Evolutionary conservation across 2,113 vertebrate genomes (phyloP), one percentile per base, ranked within the genome.

Genomic region (Stercorarius parasiticus): DNA sequence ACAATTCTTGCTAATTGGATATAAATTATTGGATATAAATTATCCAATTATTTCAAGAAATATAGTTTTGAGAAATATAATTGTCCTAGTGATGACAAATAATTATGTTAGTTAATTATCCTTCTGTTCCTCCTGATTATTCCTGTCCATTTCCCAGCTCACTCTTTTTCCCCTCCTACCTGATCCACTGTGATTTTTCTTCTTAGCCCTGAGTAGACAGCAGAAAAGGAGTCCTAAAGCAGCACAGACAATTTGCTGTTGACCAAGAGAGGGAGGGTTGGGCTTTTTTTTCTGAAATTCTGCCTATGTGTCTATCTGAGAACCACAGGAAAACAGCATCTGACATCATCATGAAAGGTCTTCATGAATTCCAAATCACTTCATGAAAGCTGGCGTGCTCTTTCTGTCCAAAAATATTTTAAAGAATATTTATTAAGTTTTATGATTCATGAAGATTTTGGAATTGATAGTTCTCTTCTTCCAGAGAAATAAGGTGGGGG

Each of bases 31-130:
- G 27, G 42, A 86, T 74, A 78, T 67, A 94, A 92, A 96, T 52
- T 74, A 84, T 84, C 52, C 43, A 88, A 67, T 96, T 89, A 89
- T 19, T 86, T 84, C 47, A n/a, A 64, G 77, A 95, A 71, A 94
- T 82, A 38, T 2, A 40, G 47, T 78, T 96, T 90, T 3, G 12
- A 91, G 38, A 86, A 66, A 74, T 84, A 42, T 27, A 91, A 67
- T 76, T 86, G 42, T 79, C 50, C 32, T 62, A 78, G 65, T 81
- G n/a, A 80, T 86, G 69, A 86, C 38, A 94, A 93, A 91, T 70
- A 93, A 72, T 94, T 91, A 70, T 34, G 73, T 22, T 66, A 62
- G 27, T 30, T 91, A 84, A 86, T 91, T 84, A 59, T 43, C 32
- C 16, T 92, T 89, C 56, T 91, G 27, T 64, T 84, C 22, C 34